Evolutionary conservation across 2,113 vertebrate species (phyloP).

Genomic region (Pomatostomus ruficeps): DNA sequence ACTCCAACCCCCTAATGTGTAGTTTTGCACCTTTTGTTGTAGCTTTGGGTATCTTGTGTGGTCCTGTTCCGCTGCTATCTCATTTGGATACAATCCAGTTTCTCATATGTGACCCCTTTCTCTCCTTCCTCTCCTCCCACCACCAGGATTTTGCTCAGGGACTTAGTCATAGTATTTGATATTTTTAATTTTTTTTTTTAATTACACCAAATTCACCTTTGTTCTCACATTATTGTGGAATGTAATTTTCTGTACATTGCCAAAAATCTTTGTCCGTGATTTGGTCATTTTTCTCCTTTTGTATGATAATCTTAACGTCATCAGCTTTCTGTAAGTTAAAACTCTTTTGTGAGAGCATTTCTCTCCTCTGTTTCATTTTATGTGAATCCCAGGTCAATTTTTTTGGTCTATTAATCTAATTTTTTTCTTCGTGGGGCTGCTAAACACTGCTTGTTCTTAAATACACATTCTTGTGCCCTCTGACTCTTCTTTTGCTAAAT

Average conservation of each 20-base stretch:
- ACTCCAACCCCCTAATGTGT: background rate
- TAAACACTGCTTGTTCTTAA: background rate
- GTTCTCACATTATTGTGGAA: background rate
- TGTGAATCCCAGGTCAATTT: background rate
- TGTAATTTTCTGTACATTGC: background rate
- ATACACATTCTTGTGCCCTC: accelerated
- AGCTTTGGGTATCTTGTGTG: background rate
- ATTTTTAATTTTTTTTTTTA: background rate
- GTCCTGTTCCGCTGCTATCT: background rate
- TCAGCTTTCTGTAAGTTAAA: background rate
- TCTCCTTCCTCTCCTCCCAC: accelerated
- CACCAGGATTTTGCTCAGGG: background rate
- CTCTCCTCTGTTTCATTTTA: background rate
- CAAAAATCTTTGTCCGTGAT: background rate
- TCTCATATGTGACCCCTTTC: background rate
- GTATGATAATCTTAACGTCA: accelerated
- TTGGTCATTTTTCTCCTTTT: background rate
- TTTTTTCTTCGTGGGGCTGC: background rate
- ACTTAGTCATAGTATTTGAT: background rate
- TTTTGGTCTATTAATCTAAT: background rate
- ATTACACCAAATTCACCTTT: background rate
- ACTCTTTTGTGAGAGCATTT: background rate
- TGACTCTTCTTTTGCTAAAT: background rate
- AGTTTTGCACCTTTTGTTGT: background rate
- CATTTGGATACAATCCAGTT: background rate